Base-by-base conservation (phyloP, 2,797 vertebrate genomes). In the Phoeniculus purpureus region DNA sequence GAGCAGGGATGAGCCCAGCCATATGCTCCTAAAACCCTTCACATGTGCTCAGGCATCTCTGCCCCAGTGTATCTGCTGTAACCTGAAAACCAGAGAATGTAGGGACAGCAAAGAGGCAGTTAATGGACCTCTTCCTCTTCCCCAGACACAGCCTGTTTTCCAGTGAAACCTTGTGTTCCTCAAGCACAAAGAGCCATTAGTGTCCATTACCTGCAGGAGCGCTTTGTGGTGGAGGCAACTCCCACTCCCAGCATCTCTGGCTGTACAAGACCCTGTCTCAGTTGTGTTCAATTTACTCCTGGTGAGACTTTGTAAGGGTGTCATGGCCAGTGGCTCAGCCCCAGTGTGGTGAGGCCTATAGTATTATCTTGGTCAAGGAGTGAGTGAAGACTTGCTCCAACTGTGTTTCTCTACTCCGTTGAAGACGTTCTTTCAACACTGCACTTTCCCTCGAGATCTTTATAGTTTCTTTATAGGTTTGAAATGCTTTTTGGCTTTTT, bases 401-500 rank as follows among this genome's bases (percentile, higher is more conserved):
- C 15, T 3, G 22, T 48, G 43, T 32, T 91, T 54, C 75, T 67
- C 43, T 91, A 48, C 45, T 79, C 23, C 7, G 16, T 52, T 13
- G 9, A 72, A 77, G 80, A 90, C 58, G 31, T 77, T 52, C 65
- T 83, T 94, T 74, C 76, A 82, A 60, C 43, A 50, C 58, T 50
- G 52, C 32, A 58, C 66, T 61, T 90, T 93, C 62, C 75, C 51
- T 72, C 2, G 2, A 83, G 92, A 87, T 66, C 81, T 94, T 94
- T 89, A 51, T 58, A 90, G 82, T 61, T 89, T 55, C 61, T 86
- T n/a, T n/a, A n/a, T n/a, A n/a, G 21, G 31, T 50, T 85, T 71
- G 48, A 76, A 93, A 87, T 58, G 43, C 40, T 87, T 95, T 94
- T 77, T 66, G 87, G 32, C 80, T 89, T 80, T 84, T 94, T 91